Conservation (phyloP, 1,140 invertebrate species). For the Stegodyphus dumicola region DNA sequence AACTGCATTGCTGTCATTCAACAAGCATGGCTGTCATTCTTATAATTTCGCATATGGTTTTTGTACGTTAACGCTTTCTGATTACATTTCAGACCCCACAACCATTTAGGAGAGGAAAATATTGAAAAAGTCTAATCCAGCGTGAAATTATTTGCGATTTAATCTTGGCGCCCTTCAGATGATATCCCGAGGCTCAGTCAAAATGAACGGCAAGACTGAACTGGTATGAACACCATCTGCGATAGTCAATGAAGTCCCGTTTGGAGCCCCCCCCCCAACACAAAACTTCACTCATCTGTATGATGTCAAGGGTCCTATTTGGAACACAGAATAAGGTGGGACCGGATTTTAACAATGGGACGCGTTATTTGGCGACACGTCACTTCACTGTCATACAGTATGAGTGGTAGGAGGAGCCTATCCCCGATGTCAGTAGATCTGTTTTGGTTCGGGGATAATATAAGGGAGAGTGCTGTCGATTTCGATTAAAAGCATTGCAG, state of each 20-base stretch:
- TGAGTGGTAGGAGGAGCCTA: conserved; percentile 3
- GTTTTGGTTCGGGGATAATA: conserved; percentile 23
- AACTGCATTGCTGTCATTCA: too few species aligned
- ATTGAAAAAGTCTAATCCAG: conserved; percentile 1
- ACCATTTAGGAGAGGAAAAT: background rate
- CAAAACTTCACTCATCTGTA: background rate
- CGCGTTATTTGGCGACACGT: conserved; percentile 33
- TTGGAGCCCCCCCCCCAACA: background rate
- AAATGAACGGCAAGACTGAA: background rate
- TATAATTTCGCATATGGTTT: background rate
- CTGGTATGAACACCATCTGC: conserved; percentile 2
- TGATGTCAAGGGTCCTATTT: conserved; percentile 33
- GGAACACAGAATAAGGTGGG: conserved; percentile 17
- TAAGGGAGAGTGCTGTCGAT: conserved; percentile 10
- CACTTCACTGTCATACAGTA: conserved; percentile 30
- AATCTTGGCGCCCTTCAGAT: conserved; percentile 9
- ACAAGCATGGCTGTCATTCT: too few species aligned
- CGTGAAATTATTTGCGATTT: conserved; percentile 29
- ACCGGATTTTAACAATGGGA: conserved; percentile 38
- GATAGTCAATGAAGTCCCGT: background rate
- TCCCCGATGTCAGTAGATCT: conserved; percentile 9
- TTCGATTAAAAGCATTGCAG: conserved; percentile 33
- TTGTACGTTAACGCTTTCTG: background rate
- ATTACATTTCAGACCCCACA: background rate
- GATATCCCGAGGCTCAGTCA: background rate